These are phyloP conservation scores for Malaclemys terrapin DNA, from an alignment of 2,113 vertebrate genomes.

Conservation along the genomic window DNA sequence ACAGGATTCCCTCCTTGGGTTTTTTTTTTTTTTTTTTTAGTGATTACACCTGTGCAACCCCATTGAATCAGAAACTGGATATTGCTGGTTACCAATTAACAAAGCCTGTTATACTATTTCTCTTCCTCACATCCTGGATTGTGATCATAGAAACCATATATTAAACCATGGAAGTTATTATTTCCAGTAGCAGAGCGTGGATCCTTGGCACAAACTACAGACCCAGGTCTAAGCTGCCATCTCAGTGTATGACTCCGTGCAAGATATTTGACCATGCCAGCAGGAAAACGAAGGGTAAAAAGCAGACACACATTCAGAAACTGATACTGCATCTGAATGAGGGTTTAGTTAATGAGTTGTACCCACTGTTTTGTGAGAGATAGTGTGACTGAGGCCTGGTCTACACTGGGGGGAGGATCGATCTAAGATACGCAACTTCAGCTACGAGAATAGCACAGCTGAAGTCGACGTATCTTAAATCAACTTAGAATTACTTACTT, in stretches of 20 bases:
- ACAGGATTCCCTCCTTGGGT: background rate
- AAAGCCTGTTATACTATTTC: background rate
- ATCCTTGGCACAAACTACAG: background rate
- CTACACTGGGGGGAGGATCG: no score
- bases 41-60: background rate
- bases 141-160: background rate
- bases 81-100: background rate
- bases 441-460: no score
- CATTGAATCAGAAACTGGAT: background rate
- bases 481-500: no score
- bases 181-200: conserved; percentile 12
- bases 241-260: background rate
- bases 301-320: background rate
- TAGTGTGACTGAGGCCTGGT: background rate
- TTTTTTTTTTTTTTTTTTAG: background rate
- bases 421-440: no score
- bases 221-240: background rate
- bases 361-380: background rate
- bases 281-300: background rate
- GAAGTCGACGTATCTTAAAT: no score
- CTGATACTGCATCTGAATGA: accelerated
- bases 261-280: background rate
- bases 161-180: conserved; percentile 13
- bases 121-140: background rate
- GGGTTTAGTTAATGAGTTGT: background rate